Evolutionary conservation across 53 echinoderm and acorn worm species (phyloP), one percentile per base, ranked within the genome.

Genomic region (Luidia sarsii): DNA sequence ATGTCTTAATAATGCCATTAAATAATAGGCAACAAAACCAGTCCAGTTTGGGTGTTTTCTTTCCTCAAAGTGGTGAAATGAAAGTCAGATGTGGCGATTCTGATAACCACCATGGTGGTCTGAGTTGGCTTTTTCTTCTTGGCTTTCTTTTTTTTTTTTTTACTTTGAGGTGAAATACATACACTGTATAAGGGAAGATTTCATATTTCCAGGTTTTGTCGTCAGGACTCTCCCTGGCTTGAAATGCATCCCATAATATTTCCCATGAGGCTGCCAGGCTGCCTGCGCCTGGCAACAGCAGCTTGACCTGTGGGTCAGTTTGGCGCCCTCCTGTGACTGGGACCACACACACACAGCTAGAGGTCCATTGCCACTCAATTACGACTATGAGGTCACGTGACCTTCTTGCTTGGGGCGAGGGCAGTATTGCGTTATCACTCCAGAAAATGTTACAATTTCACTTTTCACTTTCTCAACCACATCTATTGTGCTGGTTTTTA

Each of bases 261-360:
- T 48, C 75, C 75, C 75, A 75, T 75, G 75, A 60, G 75, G 61
- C n/a, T n/a, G n/a, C 60, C 33, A 18, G 7, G 6, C 21, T 50
- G 70, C 50, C 70, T 69, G 37, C 45, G 43, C 75, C 20, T 48
- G 39, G 75, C 43, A 75, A 59, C 75, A 50, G 1, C 13, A 49
- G 46, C 32, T 18, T 75, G 75, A 75, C 61, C 75, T 33, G 5
- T 41, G 61, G 51, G 75, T 57, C 59, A 59, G 31, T 36, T 25
- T 75, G 22, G 75, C 75, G 75, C 75, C 75, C 75, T 75, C 75
- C 14, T 75, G 75, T 75, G 75, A 33, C 60, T n/a, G 46, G 61
- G 75, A 75, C 75, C 75, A 75, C 75, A 75, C 75, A 75, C 75
- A 75, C 43, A 60, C 55, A 59, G 45, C 6, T 15, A 4, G 27